A percentile compares a stretch with the other conserved stretches of the same genome.
phyloP scores from a whole-genome alignment of 2,113 vertebrate genomes.

The Crotalus horridus region DNA sequence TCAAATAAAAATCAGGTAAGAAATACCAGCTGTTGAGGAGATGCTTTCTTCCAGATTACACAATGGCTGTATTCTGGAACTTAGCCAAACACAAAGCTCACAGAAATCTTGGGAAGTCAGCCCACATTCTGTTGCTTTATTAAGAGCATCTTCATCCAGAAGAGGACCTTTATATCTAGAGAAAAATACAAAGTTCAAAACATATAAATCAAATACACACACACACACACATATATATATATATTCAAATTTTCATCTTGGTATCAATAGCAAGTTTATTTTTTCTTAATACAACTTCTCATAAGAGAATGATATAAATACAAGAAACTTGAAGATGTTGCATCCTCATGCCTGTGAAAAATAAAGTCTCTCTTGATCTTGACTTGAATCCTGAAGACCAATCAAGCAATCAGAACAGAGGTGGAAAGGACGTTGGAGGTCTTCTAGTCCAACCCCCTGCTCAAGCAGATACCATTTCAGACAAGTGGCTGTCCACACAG shows the following conservation, averaged over 20 bases:
- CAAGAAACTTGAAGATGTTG: not conserved
- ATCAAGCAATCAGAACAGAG: too few relatives aligned
- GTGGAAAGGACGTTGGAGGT: too few relatives aligned
- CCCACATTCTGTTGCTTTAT: constrained; percentile 77
- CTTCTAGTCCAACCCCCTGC: too few relatives aligned
- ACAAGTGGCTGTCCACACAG: not conserved
- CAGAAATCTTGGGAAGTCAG: constrained; percentile 82
- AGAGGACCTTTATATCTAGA: constrained; percentile 85
- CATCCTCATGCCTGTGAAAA: not conserved
- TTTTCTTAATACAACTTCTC: not conserved
- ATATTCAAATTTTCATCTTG: not conserved
- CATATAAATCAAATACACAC: not conserved
- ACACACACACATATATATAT: not conserved
- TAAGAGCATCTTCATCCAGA: constrained; percentile 79
- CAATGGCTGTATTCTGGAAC: constrained; percentile 77
- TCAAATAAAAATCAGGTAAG: constrained; percentile 15
- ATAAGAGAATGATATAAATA: not conserved
- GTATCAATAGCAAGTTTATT: not conserved
- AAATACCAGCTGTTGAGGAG: constrained; percentile 69
- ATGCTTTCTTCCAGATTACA: constrained; percentile 83
- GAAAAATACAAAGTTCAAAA: not conserved
- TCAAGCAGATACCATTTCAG: too few relatives aligned
- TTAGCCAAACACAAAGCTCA: constrained; percentile 85
- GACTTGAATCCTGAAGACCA: not conserved
- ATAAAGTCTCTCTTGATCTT: not conserved